phyloP scores from a whole-genome alignment of 2,888 invertebrate species.

The Erebia aethiops region DNA sequence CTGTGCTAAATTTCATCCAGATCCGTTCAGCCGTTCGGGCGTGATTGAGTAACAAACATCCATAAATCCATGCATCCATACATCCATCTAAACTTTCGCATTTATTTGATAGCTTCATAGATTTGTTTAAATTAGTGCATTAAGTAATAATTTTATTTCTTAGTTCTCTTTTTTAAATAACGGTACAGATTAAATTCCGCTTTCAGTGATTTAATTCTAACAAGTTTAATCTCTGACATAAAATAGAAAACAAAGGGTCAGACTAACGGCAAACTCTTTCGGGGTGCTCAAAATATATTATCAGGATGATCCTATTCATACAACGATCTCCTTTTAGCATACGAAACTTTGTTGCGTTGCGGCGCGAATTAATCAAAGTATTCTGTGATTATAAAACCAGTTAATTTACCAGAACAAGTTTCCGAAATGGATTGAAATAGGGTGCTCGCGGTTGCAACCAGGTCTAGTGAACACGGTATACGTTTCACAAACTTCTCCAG shows the following conservation, averaged over 20 bases:
- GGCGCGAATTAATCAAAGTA: conserved; percentile 79
- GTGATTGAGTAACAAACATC: too few species aligned
- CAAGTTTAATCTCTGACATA: not conserved
- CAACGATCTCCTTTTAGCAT: conserved; percentile 72
- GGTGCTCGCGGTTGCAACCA: conserved; percentile 73
- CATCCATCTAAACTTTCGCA: too few species aligned
- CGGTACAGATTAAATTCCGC: not conserved
- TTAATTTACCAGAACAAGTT: conserved; percentile 63
- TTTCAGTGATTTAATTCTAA: not conserved
- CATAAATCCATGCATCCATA: too few species aligned
- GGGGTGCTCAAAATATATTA: conserved; percentile 41
- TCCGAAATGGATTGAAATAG: conserved; percentile 76
- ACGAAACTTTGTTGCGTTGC: conserved; percentile 71
- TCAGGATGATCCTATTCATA: conserved; percentile 65
- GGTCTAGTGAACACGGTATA: conserved; percentile 77
- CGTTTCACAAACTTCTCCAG: conserved; percentile 78
- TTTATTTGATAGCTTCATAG: too few species aligned
- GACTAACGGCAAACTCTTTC: conserved; percentile 27
- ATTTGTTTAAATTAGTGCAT: not conserved
- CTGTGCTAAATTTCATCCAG: too few species aligned
- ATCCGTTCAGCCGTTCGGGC: too few species aligned
- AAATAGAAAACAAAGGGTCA: conserved; percentile 18
- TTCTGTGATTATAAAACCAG: conserved; percentile 70
- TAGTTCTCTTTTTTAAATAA: not conserved
- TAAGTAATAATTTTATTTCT: too few species aligned